phyloP scores from a whole-genome alignment of 2,888 invertebrate species.

The Osmoderma eremita region DNA sequence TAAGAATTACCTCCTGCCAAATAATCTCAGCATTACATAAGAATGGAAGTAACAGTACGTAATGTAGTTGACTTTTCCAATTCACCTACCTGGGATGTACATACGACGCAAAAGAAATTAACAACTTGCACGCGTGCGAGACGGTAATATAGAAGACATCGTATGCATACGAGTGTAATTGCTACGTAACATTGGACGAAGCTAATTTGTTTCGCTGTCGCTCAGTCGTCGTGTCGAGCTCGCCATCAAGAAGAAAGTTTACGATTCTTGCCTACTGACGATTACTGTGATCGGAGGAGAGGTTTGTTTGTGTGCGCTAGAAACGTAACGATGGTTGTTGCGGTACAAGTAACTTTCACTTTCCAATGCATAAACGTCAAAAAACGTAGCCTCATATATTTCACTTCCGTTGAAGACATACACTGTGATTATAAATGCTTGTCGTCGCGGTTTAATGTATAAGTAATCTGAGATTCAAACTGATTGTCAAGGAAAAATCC shows the following conservation, averaged over 20 bases:
- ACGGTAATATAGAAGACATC: too few relatives aligned
- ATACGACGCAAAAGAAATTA: too few relatives aligned
- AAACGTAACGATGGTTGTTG: not conserved
- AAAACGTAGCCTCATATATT: not conserved
- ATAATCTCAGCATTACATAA: too few relatives aligned
- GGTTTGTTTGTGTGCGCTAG: not conserved
- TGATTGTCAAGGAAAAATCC: too few relatives aligned
- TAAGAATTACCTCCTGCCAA: too few relatives aligned
- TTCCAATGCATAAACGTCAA: not conserved
- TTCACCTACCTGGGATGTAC: too few relatives aligned
- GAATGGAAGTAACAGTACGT: too few relatives aligned
- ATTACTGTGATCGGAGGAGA: not conserved
- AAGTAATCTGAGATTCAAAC: too few relatives aligned
- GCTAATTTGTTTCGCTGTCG: slow-evolving; percentile 1
- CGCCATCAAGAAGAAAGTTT: slow-evolving; percentile 3
- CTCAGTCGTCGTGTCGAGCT: not conserved
- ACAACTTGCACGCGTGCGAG: too few relatives aligned
- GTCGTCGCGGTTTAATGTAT: not conserved
- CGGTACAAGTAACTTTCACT: slow-evolving; percentile 3
- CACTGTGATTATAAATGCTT: not conserved
- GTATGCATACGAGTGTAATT: too few relatives aligned
- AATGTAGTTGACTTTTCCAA: too few relatives aligned
- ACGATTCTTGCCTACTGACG: not conserved
- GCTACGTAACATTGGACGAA: too few relatives aligned
- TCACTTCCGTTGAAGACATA: slow-evolving; percentile 6